A percentile compares a stretch with the other conserved stretches of the same genome.
These are phyloP conservation scores for Minunthozetes semirufus DNA, from an alignment of 2,888 invertebrate species.

Conservation along the genomic window DNA sequence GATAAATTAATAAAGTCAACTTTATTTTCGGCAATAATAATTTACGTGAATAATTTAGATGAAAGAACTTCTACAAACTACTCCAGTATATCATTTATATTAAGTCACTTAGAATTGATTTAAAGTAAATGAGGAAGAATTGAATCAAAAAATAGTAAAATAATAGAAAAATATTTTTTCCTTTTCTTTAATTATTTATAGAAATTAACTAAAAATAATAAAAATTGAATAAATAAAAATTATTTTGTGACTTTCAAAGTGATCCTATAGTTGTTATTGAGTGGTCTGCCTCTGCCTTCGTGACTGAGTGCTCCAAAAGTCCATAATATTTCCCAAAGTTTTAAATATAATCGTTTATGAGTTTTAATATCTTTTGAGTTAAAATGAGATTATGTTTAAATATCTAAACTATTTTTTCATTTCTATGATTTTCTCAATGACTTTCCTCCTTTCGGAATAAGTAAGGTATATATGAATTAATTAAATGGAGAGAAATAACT, in stretches of 20 bases:
- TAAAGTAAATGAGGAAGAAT: no score
- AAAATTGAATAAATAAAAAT: no score
- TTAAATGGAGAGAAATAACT: background rate
- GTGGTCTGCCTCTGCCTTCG: background rate
- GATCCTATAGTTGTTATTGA: background rate
- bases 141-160: no score
- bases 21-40: no score
- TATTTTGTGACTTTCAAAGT: background rate
- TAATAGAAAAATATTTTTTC: background rate
- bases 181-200: background rate
- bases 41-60: no score
- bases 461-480: background rate
- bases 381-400: background rate
- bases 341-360: background rate
- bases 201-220: no score
- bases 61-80: no score
- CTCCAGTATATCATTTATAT: no score
- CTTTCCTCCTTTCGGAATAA: background rate
- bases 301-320: background rate
- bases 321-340: background rate
- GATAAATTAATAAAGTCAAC: no score
- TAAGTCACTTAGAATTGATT: no score
- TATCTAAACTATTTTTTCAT: background rate
- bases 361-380: background rate
- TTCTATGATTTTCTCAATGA: background rate